Evolutionary conservation across 2,888 invertebrate species (phyloP), one percentile per base, ranked within the genome.

Genomic region (Andrena hattorfiana): DNA sequence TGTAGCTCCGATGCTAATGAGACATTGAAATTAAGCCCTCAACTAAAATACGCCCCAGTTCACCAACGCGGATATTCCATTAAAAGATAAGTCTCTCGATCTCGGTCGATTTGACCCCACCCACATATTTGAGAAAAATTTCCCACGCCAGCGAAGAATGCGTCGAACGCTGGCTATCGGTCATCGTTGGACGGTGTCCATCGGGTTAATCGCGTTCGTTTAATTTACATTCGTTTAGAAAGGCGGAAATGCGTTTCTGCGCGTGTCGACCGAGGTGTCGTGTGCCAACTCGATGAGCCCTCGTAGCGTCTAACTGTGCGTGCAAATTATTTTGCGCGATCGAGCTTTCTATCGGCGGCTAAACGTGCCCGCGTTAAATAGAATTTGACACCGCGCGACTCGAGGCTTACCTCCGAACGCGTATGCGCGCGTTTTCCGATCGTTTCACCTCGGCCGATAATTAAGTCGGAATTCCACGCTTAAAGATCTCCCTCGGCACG

Each of bases 141-240:
- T 86, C 86, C 54, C 86, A 79, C 83, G 71, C 20, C 35, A n/a
- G 20, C 51, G 49, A 81, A 68, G 76, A 78, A 86, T 77, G 81
- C 69, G 16, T 42, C 42, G 42, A 42, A 23, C 20, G 51, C 30
- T 64, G 49, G 13, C 13, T 69, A 70, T 83, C 66, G 77, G 48
- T 74, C 48, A 49, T 75, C 78, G 69, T 75, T 67, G 81, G 79
- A 81, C 63, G 10, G n/a, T 60, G 67, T 75, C 77, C 83, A 81
- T 83, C 76, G 80, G 35, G n/a, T 73, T 70, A 81, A 89, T 87
- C 77, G 82, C 66, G 77, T 72, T 59, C 78, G 69, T 23, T 81
- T 80, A 80, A 90, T 89, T 90, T 88, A 83, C 85, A 89, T 84
- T 84, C 89, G 81, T 70, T 82, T 90, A 87, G 91, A 91, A 91